Conservation (phyloP, 2,113 vertebrate species). For the Rhipidura dahli region DNA sequence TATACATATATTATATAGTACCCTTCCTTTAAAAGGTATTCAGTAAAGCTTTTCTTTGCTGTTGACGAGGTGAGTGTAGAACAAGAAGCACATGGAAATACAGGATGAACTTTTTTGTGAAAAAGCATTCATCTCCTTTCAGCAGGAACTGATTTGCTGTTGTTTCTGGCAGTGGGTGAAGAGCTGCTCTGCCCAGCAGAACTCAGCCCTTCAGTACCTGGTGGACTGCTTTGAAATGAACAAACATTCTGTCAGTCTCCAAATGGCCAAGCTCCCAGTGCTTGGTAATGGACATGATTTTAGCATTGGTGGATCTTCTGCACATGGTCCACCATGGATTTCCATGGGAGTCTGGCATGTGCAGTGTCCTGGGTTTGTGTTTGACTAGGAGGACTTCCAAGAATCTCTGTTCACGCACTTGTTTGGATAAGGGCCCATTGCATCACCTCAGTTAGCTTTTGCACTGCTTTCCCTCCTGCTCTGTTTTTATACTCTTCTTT, state of each 20-base stretch:
- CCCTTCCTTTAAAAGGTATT: background rate
- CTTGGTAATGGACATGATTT: background rate
- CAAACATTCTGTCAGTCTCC: background rate
- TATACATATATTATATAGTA: background rate
- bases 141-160: background rate
- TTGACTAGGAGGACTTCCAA: slow-evolving; percentile 48
- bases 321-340: background rate
- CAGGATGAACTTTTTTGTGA: background rate
- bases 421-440: slow-evolving; percentile 29
- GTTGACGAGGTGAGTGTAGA: background rate
- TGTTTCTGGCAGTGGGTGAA: background rate
- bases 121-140: background rate
- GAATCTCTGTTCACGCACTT: background rate
- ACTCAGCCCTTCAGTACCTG: fast-evolving
- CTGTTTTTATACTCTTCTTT: slow-evolving; percentile 40
- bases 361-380: background rate
- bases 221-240: background rate
- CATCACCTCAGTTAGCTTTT: slow-evolving; percentile 57
- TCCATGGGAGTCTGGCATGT: background rate
- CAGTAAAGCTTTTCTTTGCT: background rate
- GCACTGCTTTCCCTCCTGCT: slow-evolving; percentile 21
- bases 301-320: background rate
- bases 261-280: background rate
- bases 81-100: background rate
- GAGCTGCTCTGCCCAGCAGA: background rate